phyloP scores from a whole-genome alignment of 1,140 invertebrate species.

The Trichomalopsis sarcophagae region DNA sequence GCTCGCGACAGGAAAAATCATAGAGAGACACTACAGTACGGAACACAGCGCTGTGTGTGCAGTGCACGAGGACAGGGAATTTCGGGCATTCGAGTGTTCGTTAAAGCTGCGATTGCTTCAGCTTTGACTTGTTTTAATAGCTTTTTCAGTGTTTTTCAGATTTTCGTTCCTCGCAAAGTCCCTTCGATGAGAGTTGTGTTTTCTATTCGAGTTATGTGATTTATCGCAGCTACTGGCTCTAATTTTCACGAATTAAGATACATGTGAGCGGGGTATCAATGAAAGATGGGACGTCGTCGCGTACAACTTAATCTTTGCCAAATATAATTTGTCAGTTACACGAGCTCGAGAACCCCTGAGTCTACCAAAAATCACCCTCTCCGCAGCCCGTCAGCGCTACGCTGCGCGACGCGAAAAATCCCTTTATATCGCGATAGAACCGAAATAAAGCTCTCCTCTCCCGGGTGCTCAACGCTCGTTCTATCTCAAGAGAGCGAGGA shows the following conservation, averaged over 20 bases:
- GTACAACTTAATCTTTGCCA: no score
- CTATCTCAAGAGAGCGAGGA: neutral
- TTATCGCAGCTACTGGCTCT: neutral
- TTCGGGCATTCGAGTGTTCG: neutral
- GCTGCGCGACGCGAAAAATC: neutral
- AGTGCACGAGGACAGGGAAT: neutral
- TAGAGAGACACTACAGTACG: neutral
- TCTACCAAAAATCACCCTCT: neutral
- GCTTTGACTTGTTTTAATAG: no score
- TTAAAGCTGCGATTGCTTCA: neutral
- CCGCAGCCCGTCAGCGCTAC: neutral
- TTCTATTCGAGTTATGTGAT: no score
- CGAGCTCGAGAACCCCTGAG: no score
- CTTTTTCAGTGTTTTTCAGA: neutral
- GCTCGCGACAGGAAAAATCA: constrained; percentile 25
- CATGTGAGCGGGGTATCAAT: no score
- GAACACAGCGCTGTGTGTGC: no score
- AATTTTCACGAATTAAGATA: neutral
- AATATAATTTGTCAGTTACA: no score
- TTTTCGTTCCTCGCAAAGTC: neutral
- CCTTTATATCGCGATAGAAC: neutral
- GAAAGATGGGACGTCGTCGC: no score
- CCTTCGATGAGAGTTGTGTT: neutral
- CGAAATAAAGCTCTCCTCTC: constrained; percentile 17
- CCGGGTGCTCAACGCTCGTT: neutral